Base-by-base conservation (phyloP, 1,140 invertebrate species). In the Linepithema humile region DNA sequence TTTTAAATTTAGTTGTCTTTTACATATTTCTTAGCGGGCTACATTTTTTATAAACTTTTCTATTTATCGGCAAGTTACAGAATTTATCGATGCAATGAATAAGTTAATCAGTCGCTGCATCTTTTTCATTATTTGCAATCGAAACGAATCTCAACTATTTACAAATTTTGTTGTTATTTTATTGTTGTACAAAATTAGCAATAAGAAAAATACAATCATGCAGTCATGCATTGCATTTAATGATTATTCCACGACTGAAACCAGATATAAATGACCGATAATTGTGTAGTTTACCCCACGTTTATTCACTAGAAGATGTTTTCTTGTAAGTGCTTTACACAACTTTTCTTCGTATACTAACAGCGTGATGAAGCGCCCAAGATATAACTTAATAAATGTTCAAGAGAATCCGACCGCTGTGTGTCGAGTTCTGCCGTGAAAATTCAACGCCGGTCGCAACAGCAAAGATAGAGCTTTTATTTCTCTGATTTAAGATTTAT, bases 301-400 rank as follows among this genome's bases (percentile, higher is more conserved):
- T 67, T 29, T 45, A 65, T 12, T 15, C 4, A 50, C n/a, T 70
- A 53, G 50, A 35, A 50, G n/a, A 70, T n/a, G 26, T 20, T 32
- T n/a, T 50, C n/a, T 48, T 32, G 5, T 70, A 20, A 23, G 12
- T 32, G n/a, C 23, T 15, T 50, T 20, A 38, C 38, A 26, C 43
- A n/a, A 73, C 3, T 29, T 59, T 43, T 3, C 12, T 35, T 43
- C n/a, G n/a, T 38, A 23, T 29, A n/a, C 29, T 2, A 45, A 32
- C 7, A 43, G 35, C 17, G 23, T 29, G 35, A 73, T n/a, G 9
- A 74, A 43, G 9, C 50, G 15, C 3, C 4, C 53, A 59, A 32
- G 70, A 74, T n/a, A 29, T 29, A 74, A n/a, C 17, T 74, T 43
- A 43, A 59, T 74, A 59, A 74, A 59, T 59, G 35, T 32, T 59